These are phyloP conservation scores for Taphrorychus bicolor DNA, from an alignment of 2,888 invertebrate species.

Conservation along the genomic window DNA sequence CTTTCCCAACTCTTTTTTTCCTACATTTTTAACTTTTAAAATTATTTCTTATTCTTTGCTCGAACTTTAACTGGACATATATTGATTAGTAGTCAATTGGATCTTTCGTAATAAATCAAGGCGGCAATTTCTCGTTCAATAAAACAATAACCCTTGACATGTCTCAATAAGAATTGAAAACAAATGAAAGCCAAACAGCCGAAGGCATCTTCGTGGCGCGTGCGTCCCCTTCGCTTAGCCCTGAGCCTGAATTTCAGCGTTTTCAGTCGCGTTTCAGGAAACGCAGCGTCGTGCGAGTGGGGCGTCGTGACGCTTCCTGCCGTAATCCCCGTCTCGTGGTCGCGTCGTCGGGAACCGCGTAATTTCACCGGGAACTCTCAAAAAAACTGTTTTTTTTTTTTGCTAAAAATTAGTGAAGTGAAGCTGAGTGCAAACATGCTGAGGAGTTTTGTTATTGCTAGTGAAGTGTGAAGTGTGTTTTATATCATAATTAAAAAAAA, in stretches of 20 bases:
- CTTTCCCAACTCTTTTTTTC: no score
- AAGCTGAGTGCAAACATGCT: background rate
- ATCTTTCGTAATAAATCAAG: background rate
- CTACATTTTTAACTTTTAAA: no score
- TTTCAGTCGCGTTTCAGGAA: constrained; percentile 39
- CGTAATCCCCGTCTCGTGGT: background rate
- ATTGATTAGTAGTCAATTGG: no score
- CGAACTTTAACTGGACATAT: no score
- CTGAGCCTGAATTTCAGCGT: constrained; percentile 6
- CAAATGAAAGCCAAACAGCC: background rate
- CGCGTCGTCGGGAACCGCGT: constrained; percentile 12
- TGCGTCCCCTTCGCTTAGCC: constrained; percentile 19
- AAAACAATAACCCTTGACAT: background rate
- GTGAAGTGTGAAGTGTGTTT: no score
- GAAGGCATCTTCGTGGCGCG: constrained; percentile 16
- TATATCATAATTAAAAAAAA: background rate
- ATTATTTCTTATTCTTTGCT: no score
- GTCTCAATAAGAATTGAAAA: constrained; percentile 1
- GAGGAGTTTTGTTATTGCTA: background rate
- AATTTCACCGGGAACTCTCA: constrained; percentile 15
- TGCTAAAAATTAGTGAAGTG: no score
- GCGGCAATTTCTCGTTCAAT: background rate
- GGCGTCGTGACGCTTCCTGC: constrained; percentile 25
- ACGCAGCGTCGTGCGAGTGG: constrained; percentile 25
- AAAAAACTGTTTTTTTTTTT: constrained; percentile 1